Base-by-base conservation (phyloP, 2,797 vertebrate species). In the Avahi laniger region DNA sequence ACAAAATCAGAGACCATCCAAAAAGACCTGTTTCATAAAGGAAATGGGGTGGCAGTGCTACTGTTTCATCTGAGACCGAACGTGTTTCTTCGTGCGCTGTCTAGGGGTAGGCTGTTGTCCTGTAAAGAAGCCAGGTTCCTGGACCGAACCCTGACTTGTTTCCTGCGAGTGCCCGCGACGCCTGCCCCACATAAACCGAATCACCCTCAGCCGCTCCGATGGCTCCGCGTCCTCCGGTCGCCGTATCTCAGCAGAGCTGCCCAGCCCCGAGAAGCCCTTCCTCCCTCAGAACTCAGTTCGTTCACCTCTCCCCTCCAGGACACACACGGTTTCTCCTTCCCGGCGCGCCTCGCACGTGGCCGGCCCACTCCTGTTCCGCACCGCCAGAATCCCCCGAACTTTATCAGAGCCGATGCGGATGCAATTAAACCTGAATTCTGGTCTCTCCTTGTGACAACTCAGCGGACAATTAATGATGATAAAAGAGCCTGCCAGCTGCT, bases 401-500 rank as follows among this genome's bases (percentile, higher is more conserved):
- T 96, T 83, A 94, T 92, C 86, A 38, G 94, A 96, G 79, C 97
- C 91, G 96, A 91, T 97, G 82, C 93, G 96, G 92, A 97, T 95
- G 94, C 97, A 97, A 98, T 98, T 98, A 98, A 97, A 97, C 93
- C 94, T 89, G 96, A 97, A 96, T 96, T 84, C 89, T 94, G 46
- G 89, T 65, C 96, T 96, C 93, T 97, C 97, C 97, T 94, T 81
- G 80, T 97, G 96, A 97, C 97, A 97, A 97, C 94, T 96, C 96
- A 48, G 85, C 2, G 35, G 96, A 97, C 97, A 97, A 97, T 97
- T 97, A 98, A 97, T 96, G 96, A 97, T 97, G 97, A 98, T 97
- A 95, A 97, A 98, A 97, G 97, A 97, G 94, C 61, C 91, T 94
- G 95, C 97, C 97, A 97, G 97, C 96, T 97, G 97, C 96, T 67